A percentile compares a stretch with the other conserved stretches of the same genome.
phyloP scores from a whole-genome alignment of 2,797 vertebrate genomes.

The Gallirallus australis region DNA sequence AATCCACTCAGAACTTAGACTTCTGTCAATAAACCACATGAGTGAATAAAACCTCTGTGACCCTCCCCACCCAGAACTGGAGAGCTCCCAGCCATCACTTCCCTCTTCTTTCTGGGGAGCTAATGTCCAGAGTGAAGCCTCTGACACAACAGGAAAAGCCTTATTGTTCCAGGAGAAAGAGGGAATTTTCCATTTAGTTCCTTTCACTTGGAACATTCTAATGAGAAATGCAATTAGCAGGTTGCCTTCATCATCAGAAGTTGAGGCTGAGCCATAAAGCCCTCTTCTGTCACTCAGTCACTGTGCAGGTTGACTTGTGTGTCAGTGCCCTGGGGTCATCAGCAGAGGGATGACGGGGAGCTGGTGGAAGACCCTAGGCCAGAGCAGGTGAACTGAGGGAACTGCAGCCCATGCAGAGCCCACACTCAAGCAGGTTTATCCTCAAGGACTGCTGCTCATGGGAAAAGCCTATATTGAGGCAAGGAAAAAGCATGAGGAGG shows the following conservation, averaged over 20 bases:
- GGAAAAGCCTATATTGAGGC: neutral
- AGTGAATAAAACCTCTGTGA: neutral
- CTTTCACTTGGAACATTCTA: neutral
- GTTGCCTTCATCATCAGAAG: rapidly evolving
- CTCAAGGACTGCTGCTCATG: neutral
- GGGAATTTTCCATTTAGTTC: neutral
- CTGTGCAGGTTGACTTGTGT: rapidly evolving
- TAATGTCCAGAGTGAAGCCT: neutral
- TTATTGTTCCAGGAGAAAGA: neutral
- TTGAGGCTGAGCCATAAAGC: neutral
- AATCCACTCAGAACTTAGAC: neutral
- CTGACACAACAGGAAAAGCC: rapidly evolving
- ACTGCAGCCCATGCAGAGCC: neutral
- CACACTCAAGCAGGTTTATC: neutral
- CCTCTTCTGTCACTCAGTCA: neutral
- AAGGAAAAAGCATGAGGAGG: neutral
- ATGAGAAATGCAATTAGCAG: neutral
- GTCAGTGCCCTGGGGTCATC: rapidly evolving
- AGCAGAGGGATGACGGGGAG: neutral
- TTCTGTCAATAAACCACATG: rapidly evolving
- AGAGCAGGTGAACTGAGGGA: neutral
- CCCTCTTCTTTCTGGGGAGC: neutral
- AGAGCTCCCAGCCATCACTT: rapidly evolving
- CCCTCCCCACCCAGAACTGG: neutral
- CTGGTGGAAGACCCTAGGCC: neutral